Conservation (phyloP, 1,140 invertebrate species). For the Zaprionus inermis region DNA sequence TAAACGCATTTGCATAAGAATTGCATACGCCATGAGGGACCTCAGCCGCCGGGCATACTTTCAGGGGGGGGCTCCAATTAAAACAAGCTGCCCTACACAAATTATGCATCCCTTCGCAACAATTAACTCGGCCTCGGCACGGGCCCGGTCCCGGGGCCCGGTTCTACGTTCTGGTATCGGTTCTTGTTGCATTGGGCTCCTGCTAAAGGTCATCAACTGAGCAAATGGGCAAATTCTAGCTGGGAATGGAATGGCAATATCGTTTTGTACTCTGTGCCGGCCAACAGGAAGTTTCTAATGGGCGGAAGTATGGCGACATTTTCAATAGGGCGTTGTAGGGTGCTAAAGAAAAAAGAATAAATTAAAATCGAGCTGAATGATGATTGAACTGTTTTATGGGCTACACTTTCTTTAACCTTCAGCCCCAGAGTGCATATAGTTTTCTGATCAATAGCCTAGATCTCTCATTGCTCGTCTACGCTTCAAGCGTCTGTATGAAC, state of each 20-base stretch:
- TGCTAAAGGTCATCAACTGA: conserved; percentile 71
- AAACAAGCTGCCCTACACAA: conserved; percentile 34
- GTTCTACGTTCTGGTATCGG: neutral
- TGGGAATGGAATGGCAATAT: conserved; percentile 48
- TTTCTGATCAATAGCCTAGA: too few relatives aligned
- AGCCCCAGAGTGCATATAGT: too few relatives aligned
- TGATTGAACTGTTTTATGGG: too few relatives aligned
- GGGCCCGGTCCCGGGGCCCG: too few relatives aligned
- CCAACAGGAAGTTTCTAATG: conserved; percentile 65
- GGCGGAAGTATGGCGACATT: conserved; percentile 26
- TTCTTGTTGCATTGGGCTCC: neutral
- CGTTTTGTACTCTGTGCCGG: conserved; percentile 61
- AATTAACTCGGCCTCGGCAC: conserved; percentile 2
- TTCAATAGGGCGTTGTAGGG: neutral
- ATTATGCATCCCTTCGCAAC: neutral
- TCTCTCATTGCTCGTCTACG: too few relatives aligned
- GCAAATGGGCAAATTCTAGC: conserved; percentile 25
- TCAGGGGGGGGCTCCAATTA: conserved; percentile 70
- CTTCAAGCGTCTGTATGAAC: too few relatives aligned
- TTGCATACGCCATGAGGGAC: conserved; percentile 44
- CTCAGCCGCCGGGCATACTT: conserved; percentile 62
- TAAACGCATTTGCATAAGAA: conserved; percentile 81
- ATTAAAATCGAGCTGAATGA: neutral
- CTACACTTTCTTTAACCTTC: too few relatives aligned
- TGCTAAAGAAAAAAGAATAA: neutral